A percentile compares a stretch with the other conserved stretches of the same genome.
These are phyloP conservation scores for Pseudocheirus occidentalis DNA, from an alignment of 2,797 vertebrate species.

Conservation along the genomic window DNA sequence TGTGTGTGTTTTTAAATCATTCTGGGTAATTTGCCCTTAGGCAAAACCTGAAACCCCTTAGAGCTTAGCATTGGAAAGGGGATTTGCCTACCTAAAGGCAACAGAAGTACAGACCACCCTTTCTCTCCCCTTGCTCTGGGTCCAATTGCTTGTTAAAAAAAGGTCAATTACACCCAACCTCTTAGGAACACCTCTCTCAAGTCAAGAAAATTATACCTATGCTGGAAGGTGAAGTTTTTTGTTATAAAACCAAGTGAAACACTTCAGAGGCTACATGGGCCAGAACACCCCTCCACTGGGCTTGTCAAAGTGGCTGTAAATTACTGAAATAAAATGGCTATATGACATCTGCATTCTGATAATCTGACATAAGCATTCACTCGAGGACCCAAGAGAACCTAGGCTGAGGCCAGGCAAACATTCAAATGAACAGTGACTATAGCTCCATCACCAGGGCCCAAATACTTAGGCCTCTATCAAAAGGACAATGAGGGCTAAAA, in stretches of 20 bases:
- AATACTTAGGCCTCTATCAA: no score
- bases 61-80: background rate
- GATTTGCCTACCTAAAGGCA: background rate
- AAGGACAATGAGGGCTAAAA: no score
- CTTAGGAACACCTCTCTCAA: background rate
- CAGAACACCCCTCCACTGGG: background rate
- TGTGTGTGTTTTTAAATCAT: background rate
- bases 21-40: background rate
- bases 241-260: slow-evolving; percentile 32
- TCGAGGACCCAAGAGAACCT: background rate
- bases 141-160: background rate
- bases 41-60: background rate
- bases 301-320: background rate
- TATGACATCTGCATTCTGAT: background rate
- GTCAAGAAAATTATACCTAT: background rate
- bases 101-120: background rate
- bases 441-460: no score
- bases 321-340: slow-evolving; percentile 21
- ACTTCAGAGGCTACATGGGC: background rate
- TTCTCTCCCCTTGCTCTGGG: background rate
- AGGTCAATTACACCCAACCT: background rate
- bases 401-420: no score
- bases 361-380: background rate
- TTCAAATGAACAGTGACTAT: no score
- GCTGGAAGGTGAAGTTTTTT: background rate